A percentile compares a stretch with the other conserved stretches of the same genome.
Conservation (phyloP, 2,797 vertebrate species). For the Sebastes iracundus region DNA sequence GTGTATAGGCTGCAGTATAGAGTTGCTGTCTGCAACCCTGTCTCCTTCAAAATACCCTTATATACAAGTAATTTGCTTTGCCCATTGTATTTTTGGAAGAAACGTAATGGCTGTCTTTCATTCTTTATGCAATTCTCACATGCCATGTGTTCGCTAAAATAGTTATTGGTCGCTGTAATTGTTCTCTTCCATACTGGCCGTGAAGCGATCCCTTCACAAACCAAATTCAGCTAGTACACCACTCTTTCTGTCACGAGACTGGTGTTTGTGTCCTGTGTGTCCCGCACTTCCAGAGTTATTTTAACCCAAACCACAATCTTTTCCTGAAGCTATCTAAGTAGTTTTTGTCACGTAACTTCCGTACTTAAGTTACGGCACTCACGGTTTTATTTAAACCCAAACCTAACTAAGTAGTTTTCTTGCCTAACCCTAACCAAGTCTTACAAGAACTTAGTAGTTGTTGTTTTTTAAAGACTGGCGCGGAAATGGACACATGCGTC, state of each 20-base stretch:
- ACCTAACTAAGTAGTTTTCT: too few species aligned
- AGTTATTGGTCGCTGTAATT: not conserved
- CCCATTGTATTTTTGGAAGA: slow-evolving; percentile 7
- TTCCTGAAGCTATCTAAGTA: too few species aligned
- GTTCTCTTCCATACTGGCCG: not conserved
- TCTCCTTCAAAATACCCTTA: slow-evolving; percentile 11
- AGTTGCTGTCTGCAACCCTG: slow-evolving; percentile 7
- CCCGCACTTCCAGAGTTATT: too few species aligned
- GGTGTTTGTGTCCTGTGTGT: too few species aligned
- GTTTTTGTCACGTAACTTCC: too few species aligned
- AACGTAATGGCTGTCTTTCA: not conserved
- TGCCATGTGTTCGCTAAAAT: not conserved
- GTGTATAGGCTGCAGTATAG: slow-evolving; percentile 9
- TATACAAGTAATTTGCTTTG: slow-evolving; percentile 17
- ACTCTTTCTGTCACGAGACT: too few species aligned
- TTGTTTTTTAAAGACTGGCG: too few species aligned
- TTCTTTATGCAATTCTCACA: not conserved
- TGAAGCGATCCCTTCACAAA: not conserved
- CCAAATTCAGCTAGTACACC: not conserved
- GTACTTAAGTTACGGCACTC: too few species aligned
- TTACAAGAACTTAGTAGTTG: too few species aligned
- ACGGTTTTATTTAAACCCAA: too few species aligned
- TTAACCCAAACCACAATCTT: too few species aligned
- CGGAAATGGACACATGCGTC: fast-evolving
- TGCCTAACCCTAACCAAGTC: too few species aligned